These are phyloP conservation scores for Vidua chalybeata DNA, from an alignment of 2,113 vertebrate species.

Conservation along the genomic window DNA sequence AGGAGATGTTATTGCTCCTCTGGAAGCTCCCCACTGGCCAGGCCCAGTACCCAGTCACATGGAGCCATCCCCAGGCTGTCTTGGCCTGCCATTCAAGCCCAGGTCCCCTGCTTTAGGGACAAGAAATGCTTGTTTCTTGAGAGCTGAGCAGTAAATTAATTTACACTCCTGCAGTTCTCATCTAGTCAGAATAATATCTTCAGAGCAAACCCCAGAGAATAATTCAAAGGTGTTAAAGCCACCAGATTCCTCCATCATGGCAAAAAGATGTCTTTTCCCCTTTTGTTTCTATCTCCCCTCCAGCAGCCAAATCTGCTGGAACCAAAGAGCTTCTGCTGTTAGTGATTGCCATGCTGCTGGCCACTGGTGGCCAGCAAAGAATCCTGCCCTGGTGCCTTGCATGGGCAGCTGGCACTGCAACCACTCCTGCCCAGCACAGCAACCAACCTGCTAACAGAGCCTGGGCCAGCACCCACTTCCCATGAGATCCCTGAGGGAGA, in stretches of 20 bases:
- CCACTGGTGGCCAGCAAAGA: background rate
- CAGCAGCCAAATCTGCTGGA: background rate
- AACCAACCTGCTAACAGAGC: background rate
- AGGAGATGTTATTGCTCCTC: background rate
- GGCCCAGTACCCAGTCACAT: background rate
- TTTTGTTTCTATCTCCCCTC: background rate
- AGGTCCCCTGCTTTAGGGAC: background rate
- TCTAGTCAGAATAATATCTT: background rate
- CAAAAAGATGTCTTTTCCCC: background rate
- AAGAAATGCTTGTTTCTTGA: background rate
- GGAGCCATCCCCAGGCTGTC: background rate
- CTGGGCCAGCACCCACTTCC: background rate
- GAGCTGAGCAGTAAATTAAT: background rate
- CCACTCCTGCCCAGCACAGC: background rate
- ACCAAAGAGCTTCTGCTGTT: background rate
- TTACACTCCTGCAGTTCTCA: background rate
- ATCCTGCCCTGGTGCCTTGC: background rate
- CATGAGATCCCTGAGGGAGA: background rate
- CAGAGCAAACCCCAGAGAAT: background rate
- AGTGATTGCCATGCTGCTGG: background rate
- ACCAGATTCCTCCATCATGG: background rate
- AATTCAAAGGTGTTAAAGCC: background rate
- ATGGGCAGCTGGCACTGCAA: background rate
- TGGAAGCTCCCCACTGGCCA: background rate
- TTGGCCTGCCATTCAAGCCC: background rate